Conservation (phyloP, 2,113 vertebrate genomes). For the Fukomys damarensis region DNA sequence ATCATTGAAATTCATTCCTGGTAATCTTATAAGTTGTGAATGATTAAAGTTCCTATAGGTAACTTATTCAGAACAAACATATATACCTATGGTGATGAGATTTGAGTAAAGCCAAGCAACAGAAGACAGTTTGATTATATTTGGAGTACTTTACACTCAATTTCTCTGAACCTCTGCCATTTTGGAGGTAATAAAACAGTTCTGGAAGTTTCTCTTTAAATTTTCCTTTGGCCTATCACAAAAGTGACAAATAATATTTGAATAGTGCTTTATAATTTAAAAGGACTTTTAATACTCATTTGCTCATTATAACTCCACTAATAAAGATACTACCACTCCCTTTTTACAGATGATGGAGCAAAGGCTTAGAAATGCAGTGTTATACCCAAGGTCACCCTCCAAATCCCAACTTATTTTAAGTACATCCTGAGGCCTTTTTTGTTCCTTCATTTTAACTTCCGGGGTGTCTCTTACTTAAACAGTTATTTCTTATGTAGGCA, state of each 20-base stretch:
- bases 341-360: neutral
- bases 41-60: neutral
- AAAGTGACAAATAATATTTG: slow-evolving; percentile 55
- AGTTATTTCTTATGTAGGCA: slow-evolving; percentile 14
- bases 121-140: slow-evolving; percentile 30
- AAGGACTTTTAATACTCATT: slow-evolving; percentile 45
- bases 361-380: slow-evolving; percentile 43
- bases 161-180: slow-evolving; percentile 27
- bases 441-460: slow-evolving; percentile 44
- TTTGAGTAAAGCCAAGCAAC: slow-evolving; percentile 8
- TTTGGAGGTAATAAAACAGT: slow-evolving; percentile 16
- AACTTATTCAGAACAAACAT: slow-evolving; percentile 42
- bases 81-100: neutral
- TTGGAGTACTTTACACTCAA: slow-evolving; percentile 6
- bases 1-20: slow-evolving; percentile 26
- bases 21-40: slow-evolving; percentile 20
- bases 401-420: slow-evolving; percentile 26
- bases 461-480: slow-evolving; percentile 15
- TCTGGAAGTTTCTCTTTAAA: slow-evolving; percentile 43
- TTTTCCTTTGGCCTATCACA: neutral
- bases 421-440: neutral
- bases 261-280: slow-evolving; percentile 27
- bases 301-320: neutral
- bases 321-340: slow-evolving; percentile 18
- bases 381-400: neutral